Conservation (phyloP, 2,888 invertebrate species). For the Drymonia ruficornis region DNA sequence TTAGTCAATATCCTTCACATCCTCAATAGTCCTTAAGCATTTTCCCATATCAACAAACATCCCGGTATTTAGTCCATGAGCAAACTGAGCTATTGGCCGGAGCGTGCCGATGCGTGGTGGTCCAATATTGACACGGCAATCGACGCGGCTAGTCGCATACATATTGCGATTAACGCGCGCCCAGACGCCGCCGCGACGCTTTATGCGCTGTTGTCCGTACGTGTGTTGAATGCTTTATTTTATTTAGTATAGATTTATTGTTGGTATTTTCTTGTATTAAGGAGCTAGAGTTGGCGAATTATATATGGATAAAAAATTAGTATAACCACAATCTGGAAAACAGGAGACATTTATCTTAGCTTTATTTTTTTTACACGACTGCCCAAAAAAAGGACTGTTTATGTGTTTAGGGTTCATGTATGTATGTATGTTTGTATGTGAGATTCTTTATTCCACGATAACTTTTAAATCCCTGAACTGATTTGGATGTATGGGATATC, state of each 20-base stretch:
- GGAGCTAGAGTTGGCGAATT: too few relatives aligned
- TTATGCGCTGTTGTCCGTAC: constrained; percentile 43
- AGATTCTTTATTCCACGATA: too few relatives aligned
- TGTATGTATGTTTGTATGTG: too few relatives aligned
- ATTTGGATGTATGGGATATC: too few relatives aligned
- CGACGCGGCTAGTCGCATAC: constrained; percentile 47
- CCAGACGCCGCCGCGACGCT: constrained; percentile 52
- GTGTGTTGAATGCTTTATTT: constrained; percentile 49
- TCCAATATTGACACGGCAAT: constrained; percentile 58
- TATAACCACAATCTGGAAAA: too few relatives aligned
- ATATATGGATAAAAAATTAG: too few relatives aligned
- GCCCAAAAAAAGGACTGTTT: too few relatives aligned
- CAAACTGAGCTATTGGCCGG: constrained; percentile 31
- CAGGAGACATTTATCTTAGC: too few relatives aligned
- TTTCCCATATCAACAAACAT: constrained; percentile 2
- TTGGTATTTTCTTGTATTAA: constrained; percentile 27
- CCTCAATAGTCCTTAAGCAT: neutral
- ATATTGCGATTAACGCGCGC: constrained; percentile 43
- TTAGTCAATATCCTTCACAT: neutral
- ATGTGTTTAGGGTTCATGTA: too few relatives aligned
- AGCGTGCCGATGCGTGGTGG: constrained; percentile 48
- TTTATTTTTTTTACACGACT: too few relatives aligned
- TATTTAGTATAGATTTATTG: constrained; percentile 32
- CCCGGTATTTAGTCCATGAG: constrained; percentile 36
- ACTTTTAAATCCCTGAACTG: too few relatives aligned